Evolutionary conservation across 1,140 invertebrate genomes (phyloP).

Genomic region (Subanguina moxae): DNA sequence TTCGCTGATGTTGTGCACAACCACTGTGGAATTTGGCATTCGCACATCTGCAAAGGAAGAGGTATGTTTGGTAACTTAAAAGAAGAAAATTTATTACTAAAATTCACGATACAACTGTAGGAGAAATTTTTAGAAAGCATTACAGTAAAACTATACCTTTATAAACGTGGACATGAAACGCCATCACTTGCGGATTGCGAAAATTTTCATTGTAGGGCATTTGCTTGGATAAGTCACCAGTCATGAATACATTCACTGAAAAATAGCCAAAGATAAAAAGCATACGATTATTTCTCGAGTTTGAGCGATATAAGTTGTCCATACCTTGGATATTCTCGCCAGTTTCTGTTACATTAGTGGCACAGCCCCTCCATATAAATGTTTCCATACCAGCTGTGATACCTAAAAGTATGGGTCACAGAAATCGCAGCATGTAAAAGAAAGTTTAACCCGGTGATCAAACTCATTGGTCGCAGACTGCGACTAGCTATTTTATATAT

Average conservation of each 20-base stretch:
- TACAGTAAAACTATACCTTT: background rate
- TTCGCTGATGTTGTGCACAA: background rate
- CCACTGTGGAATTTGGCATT: too few species aligned
- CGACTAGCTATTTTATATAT: too few species aligned
- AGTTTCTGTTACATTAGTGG: background rate
- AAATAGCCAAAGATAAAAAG: too few species aligned
- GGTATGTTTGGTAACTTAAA: background rate
- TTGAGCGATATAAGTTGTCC: too few species aligned
- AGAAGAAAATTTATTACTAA: background rate
- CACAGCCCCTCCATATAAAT: background rate
- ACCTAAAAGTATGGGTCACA: too few species aligned
- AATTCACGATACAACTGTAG: background rate
- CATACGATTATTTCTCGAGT: too few species aligned
- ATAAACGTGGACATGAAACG: background rate
- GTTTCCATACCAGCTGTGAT: conserved; percentile 1
- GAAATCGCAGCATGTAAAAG: too few species aligned
- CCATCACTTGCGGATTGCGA: conserved; percentile 3
- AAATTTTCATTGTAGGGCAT: conserved; percentile 1
- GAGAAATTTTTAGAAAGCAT: background rate
- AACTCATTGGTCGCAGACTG: too few species aligned
- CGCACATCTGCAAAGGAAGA: background rate
- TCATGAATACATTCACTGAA: background rate
- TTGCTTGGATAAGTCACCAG: background rate
- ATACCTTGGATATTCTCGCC: background rate
- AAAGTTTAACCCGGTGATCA: too few species aligned